These are phyloP conservation scores for Cactoblastis cactorum DNA, from an alignment of 2,888 invertebrate genomes.

Conservation along the genomic window DNA sequence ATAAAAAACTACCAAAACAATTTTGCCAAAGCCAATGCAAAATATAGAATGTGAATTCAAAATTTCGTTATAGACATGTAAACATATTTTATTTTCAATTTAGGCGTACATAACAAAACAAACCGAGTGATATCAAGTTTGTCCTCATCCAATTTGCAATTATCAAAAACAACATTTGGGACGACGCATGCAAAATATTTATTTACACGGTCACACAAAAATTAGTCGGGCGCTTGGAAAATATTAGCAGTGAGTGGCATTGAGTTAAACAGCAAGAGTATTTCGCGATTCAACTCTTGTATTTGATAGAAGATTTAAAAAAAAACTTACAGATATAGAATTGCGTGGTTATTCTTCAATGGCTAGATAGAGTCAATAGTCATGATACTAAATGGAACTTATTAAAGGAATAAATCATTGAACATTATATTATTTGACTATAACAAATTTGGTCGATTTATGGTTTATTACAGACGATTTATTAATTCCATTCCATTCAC, in stretches of 20 bases:
- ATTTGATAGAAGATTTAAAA: too few relatives aligned
- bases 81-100: not conserved
- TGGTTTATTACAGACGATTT: too few relatives aligned
- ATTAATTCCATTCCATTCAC: too few relatives aligned
- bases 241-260: not conserved
- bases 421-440: too few relatives aligned
- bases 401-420: too few relatives aligned
- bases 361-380: too few relatives aligned
- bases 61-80: not conserved
- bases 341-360: too few relatives aligned
- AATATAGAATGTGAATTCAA: not conserved
- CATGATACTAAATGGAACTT: too few relatives aligned
- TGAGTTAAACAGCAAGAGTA: not conserved
- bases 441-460: too few relatives aligned
- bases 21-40: not conserved
- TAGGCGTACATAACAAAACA: not conserved
- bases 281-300: too few relatives aligned
- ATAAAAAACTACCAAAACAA: not conserved
- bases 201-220: slow-evolving; percentile 1
- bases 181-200: not conserved
- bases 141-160: slow-evolving; percentile 9
- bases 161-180: slow-evolving; percentile 8
- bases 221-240: not conserved
- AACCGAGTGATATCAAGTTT: not conserved
- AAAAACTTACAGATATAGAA: too few relatives aligned